These are phyloP conservation scores for Hephaestus fuliginosus DNA, from an alignment of 2,797 vertebrate species.

Conservation along the genomic window DNA sequence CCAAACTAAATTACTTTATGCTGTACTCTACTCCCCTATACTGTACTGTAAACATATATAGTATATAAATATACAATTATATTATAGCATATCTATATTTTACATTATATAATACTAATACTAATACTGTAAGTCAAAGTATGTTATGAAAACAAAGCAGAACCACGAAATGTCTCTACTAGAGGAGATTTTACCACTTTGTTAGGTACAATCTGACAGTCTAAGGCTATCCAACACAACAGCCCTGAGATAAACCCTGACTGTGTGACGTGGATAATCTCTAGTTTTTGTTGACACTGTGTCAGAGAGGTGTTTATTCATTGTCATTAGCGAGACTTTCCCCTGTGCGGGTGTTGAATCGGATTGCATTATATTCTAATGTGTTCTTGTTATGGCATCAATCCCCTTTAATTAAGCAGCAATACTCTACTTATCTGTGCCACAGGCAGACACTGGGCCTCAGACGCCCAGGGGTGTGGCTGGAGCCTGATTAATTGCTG, in stretches of 20 bases:
- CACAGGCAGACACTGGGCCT: conserved; percentile 46
- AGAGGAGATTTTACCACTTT: neutral
- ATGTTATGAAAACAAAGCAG: neutral
- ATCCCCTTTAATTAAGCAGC: conserved; percentile 56
- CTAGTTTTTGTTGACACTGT: neutral
- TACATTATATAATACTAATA: neutral
- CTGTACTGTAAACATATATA: neutral
- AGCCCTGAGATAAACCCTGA: neutral
- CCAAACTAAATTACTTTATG: neutral
- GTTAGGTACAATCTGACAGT: neutral
- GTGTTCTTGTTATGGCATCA: conserved; percentile 37
- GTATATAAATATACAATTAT: too few relatives aligned
- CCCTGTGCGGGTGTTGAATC: neutral
- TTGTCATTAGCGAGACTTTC: conserved; percentile 6
- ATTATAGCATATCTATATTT: neutral
- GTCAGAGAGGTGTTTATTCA: conserved; percentile 14
- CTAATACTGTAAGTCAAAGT: neutral
- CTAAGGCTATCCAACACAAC: neutral
- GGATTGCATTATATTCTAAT: neutral
- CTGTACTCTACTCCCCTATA: neutral
- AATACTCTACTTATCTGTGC: conserved; percentile 45
- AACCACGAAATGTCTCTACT: neutral
- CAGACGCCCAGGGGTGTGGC: conserved; percentile 52
- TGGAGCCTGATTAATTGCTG: conserved; percentile 76
- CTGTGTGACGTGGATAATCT: neutral